Base-by-base conservation (phyloP, 2,113 vertebrate species). In the Psophia crepitans region DNA sequence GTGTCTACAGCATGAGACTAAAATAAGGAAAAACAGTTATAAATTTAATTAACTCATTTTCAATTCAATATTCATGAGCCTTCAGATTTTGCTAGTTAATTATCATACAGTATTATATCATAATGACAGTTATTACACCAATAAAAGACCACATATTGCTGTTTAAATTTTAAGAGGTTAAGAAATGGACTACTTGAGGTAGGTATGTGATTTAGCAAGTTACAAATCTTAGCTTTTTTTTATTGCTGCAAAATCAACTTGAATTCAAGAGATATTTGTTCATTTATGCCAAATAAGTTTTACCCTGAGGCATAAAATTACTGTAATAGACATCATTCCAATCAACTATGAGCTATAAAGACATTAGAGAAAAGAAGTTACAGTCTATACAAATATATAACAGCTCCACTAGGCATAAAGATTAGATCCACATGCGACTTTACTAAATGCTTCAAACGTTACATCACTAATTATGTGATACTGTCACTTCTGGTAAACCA, bases 401-500 rank as follows among this genome's bases (percentile, higher is more conserved):
- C 54, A 79, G 61, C 83, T 96, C 92, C 78, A 94, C 94, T 68
- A 96, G 91, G 77, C 89, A 94, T 68, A 90, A 89, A 92, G 79
- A 96, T 97, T 97, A 90, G 89, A 97, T 95, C 95, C 93, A 94
- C 90, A 95, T 95, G 94, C 6, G 51, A 92, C 93, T 96, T 84
- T 7, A 91, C 44, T 61, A 95, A 84, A 96, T 97, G 92, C 76
- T 95, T 97, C 44, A 88, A 97, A 96, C 2, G 4, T 97, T 97
- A 97, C 95, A 95, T 94, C 92, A 95, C 91, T 97, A 95, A 96
- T 97, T 96, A 95, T 80, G 89, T 85, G 89, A 96, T 96, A 96
- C 86, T 96, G 93, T 95, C 92, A 92, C 93, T 97, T 94, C 92
- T 96, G 88, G 93, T 94, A 92, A 97, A 93, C 77, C 91, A 94